phyloP scores from a whole-genome alignment of 2,888 invertebrate species.

The Gryllus longicercus region DNA sequence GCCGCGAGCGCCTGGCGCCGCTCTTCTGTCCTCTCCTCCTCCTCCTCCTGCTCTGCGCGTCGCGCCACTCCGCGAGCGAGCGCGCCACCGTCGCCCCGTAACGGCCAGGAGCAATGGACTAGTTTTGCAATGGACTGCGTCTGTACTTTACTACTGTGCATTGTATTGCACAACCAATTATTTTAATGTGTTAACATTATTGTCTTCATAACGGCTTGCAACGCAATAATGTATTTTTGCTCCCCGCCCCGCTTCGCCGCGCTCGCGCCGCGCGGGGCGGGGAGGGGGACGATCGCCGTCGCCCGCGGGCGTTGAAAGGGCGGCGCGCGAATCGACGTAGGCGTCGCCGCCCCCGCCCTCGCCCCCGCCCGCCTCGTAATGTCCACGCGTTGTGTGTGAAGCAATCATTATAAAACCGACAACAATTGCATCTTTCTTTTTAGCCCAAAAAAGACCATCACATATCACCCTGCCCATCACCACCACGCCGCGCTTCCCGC shows the following conservation, averaged over 20 bases:
- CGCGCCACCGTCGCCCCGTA: too few relatives aligned
- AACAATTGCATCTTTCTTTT: constrained; percentile 17
- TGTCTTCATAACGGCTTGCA: constrained; percentile 17
- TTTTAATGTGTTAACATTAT: constrained; percentile 17
- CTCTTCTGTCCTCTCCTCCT: too few relatives aligned
- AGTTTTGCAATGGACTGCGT: constrained; percentile 10
- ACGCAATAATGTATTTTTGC: constrained; percentile 3
- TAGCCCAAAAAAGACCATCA: not conserved
- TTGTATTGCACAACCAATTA: constrained; percentile 17
- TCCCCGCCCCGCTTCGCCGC: too few relatives aligned
- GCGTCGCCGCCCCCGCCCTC: too few relatives aligned
- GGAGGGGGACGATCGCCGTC: too few relatives aligned
- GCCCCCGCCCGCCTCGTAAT: not conserved
- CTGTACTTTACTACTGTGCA: constrained; percentile 17
- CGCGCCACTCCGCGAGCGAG: not conserved
- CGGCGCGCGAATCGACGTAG: too few relatives aligned
- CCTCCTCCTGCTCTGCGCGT: not conserved
- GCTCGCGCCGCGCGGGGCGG: too few relatives aligned
- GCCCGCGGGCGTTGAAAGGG: too few relatives aligned
- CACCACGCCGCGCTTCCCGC: not conserved
- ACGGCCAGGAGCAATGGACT: not conserved
- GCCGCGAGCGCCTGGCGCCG: too few relatives aligned
- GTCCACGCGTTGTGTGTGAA: not conserved
- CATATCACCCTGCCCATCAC: not conserved
- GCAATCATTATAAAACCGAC: constrained; percentile 17